Conservation (phyloP, 2,797 vertebrate genomes). For the Clarias fuscus region DNA sequence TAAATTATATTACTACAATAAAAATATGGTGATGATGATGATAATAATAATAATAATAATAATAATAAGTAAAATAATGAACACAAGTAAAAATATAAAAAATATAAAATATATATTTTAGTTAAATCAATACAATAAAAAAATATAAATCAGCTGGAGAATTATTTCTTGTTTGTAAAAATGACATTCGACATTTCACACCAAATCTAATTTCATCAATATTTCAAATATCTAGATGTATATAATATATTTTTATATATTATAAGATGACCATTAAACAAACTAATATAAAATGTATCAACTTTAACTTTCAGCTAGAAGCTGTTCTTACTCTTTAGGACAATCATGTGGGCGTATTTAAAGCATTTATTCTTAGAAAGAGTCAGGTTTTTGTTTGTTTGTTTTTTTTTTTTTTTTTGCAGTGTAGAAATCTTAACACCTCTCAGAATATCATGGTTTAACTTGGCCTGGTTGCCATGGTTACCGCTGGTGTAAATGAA, state of each 20-base stretch:
- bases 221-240: not conserved
- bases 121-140: not conserved
- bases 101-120: too few species aligned
- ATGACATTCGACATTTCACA: not conserved
- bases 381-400: not conserved
- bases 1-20: too few species aligned
- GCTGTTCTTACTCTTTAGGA: not conserved
- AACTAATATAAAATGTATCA: not conserved
- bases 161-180: not conserved
- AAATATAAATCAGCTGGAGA: not conserved
- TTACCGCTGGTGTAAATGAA: not conserved
- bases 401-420: too few species aligned
- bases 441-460: not conserved
- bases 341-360: not conserved
- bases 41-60: not conserved
- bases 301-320: not conserved
- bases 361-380: not conserved
- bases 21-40: too few species aligned
- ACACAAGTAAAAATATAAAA: not conserved
- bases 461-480: conserved; percentile 1
- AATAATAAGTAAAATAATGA: not conserved
- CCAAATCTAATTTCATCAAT: not conserved
- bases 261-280: not conserved
- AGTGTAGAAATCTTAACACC: not conserved
- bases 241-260: not conserved